Evolutionary conservation across 1,140 invertebrate genomes (phyloP).

Genomic region (Drosophila melanica): DNA sequence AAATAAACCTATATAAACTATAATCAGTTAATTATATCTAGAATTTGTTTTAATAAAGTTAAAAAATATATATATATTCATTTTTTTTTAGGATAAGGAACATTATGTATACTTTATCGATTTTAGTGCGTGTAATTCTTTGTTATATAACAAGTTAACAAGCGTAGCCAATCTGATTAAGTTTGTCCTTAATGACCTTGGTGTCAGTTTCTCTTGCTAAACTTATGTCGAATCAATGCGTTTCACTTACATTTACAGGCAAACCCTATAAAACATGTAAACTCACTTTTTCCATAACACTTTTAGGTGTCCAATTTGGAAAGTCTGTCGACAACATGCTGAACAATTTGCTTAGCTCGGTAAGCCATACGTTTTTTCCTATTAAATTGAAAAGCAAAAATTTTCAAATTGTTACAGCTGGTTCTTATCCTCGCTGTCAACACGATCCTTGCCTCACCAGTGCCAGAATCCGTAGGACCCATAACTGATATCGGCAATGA

Average conservation of each 20-base stretch:
- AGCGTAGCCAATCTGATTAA: not conserved
- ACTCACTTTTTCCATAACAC: not conserved
- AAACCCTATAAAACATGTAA: conserved; percentile 4
- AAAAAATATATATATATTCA: too few species aligned
- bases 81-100: too few species aligned
- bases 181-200: not conserved
- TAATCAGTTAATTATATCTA: too few species aligned
- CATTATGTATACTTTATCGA: too few species aligned
- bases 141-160: not conserved
- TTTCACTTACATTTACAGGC: not conserved
- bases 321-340: conserved; percentile 2
- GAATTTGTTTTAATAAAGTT: too few species aligned
- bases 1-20: too few species aligned
- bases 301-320: not conserved
- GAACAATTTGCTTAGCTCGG: not conserved
- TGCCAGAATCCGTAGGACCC: not conserved
- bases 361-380: too few species aligned
- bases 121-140: not conserved
- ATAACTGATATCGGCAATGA: too few species aligned
- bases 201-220: not conserved
- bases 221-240: conserved; percentile 11
- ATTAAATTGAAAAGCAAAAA: too few species aligned
- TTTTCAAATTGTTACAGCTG: not conserved
- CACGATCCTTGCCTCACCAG: not conserved
- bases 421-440: not conserved